Conservation (phyloP, 2,797 vertebrate genomes). For the Tamandua tetradactyla region DNA sequence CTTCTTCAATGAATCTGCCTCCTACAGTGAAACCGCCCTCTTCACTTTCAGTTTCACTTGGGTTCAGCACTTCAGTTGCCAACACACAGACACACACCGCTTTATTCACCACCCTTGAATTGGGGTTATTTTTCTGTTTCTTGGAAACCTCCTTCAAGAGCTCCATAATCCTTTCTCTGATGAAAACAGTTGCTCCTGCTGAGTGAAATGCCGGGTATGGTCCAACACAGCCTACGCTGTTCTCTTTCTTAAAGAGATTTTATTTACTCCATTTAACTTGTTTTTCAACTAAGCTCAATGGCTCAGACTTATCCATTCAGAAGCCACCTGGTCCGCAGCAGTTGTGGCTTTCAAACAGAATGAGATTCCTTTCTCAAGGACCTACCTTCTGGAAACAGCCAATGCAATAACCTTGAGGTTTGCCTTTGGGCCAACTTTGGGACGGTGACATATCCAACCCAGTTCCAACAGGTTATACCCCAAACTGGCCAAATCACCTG, state of each 20-base stretch:
- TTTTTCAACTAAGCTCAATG: not conserved
- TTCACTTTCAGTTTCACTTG: constrained; percentile 39
- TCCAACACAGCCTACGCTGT: constrained; percentile 61
- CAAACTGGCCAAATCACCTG: not conserved
- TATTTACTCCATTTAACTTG: constrained; percentile 56
- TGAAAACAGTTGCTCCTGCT: constrained; percentile 69
- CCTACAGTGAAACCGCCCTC: not conserved
- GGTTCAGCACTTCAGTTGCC: constrained; percentile 10
- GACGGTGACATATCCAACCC: not conserved
- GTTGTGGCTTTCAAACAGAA: constrained; percentile 18
- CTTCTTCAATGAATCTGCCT: constrained; percentile 51
- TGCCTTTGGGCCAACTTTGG: not conserved
- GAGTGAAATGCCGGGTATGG: constrained; percentile 48
- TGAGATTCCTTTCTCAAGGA: not conserved
- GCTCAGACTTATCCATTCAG: not conserved
- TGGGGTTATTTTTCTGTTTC: constrained; percentile 58
- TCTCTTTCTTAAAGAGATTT: constrained; percentile 35
- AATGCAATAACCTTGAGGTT: not conserved
- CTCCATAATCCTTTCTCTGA: constrained; percentile 58
- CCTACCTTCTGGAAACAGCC: not conserved
- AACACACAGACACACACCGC: constrained; percentile 71
- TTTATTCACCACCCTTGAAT: constrained; percentile 70
- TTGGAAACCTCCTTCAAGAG: constrained; percentile 71
- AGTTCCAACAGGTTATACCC: accelerated
- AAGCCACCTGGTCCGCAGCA: constrained; percentile 14